Conservation (phyloP, 2,888 invertebrate species). For the Parasteatoda lunata region DNA sequence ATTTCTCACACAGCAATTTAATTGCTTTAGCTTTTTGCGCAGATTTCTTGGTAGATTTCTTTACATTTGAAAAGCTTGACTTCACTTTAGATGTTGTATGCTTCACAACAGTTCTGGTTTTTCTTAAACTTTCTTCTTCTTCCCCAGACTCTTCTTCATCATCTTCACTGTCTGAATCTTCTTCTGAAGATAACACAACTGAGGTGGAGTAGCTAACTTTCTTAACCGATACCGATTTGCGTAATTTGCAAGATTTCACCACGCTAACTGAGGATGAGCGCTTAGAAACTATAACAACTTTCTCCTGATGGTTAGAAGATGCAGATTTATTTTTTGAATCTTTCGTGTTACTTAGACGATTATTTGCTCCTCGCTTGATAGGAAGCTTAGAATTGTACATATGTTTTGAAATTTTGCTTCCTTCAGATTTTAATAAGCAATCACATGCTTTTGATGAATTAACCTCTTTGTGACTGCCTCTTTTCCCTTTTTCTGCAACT, state of each 20-base stretch:
- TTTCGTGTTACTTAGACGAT: slow-evolving; percentile 7
- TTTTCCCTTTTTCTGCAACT: slow-evolving; percentile 42
- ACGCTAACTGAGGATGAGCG: slow-evolving; percentile 63
- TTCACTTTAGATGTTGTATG: slow-evolving; percentile 58
- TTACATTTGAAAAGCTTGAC: slow-evolving; percentile 20
- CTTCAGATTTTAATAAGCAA: slow-evolving; percentile 46
- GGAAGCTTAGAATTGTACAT: slow-evolving; percentile 38
- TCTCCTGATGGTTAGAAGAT: slow-evolving; percentile 29
- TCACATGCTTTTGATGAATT: slow-evolving; percentile 50
- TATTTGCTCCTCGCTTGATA: slow-evolving; percentile 27
- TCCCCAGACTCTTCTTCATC: slow-evolving; percentile 29
- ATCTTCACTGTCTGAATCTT: slow-evolving; percentile 33
- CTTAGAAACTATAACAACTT: slow-evolving; percentile 63
- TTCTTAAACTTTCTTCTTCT: slow-evolving; percentile 13
- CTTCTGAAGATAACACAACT: slow-evolving; percentile 61
- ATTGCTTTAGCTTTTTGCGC: slow-evolving; percentile 59
- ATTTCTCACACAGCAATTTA: slow-evolving; percentile 56
- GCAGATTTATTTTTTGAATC: slow-evolving; percentile 21
- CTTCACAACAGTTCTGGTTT: slow-evolving; percentile 41
- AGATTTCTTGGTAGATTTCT: slow-evolving; percentile 34
- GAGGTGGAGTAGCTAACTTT: slow-evolving; percentile 65
- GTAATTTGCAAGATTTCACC: slow-evolving; percentile 52
- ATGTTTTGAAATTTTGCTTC: slow-evolving; percentile 34
- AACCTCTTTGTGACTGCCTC: slow-evolving; percentile 33
- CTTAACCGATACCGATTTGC: slow-evolving; percentile 55